Base-by-base conservation (phyloP, 1,140 invertebrate species). In the Drosophila bocki region DNA sequence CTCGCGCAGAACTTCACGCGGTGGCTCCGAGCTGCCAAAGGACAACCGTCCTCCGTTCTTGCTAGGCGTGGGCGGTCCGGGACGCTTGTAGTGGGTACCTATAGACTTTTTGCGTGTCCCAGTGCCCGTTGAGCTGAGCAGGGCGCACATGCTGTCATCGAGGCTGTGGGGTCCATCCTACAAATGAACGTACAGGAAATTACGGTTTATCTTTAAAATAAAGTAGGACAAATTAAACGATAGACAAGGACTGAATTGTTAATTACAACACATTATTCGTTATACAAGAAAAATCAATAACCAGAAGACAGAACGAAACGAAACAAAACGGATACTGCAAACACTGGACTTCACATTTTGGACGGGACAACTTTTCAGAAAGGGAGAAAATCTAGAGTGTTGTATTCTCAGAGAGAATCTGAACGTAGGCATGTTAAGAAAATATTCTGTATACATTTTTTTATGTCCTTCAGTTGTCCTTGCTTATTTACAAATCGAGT, bases 21-120 rank as follows among this genome's bases (percentile, higher is more conserved):
- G 61, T 5, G 87, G 82, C 26, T 92, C 92, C 15, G 79, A 85
- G 50, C 71, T 81, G 94, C 95, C 78, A 94, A 93, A 71, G 4
- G 96, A 96, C 12, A 95, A 85, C 70, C 96, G 93, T 2, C 96
- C 96, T n/a, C 96, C 96, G 91, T 96, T 95, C 93, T 97, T 97
- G 92, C 96, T 97, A 4, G 96, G 96, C 8, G 96, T 97, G 13
- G 96, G 96, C 48, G 96, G 96, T 7, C 96, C 96, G 2, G 96
- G 96, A 91, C 95, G 96, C 93, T 97, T 97, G 91, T 97, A 97
- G 0, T 96, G 95, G 0, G 95, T 96, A 87, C 94, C 94, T 39
- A 94, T 94, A 19, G 94, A 93, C 74, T 94, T 94, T 63, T 94
- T 95, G 0, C 92, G 92, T 5, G 93, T 92, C 13, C 75, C 77